A percentile compares a stretch with the other conserved stretches of the same genome.
phyloP scores from a whole-genome alignment of 2,888 invertebrate species.

The Pristionchus japonicus region DNA sequence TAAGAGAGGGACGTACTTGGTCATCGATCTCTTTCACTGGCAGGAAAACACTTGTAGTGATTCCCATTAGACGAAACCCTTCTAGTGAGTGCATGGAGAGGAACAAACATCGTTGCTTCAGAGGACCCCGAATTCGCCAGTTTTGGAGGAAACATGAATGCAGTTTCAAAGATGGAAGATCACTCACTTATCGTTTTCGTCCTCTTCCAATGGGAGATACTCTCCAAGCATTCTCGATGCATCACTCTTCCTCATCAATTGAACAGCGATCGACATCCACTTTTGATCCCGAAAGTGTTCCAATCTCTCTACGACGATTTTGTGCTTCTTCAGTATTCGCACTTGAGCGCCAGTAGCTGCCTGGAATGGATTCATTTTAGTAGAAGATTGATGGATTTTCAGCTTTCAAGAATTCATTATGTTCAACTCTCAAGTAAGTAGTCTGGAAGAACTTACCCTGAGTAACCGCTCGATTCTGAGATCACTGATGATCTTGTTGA shows the following conservation, averaged over 20 bases:
- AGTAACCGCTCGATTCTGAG: background rate
- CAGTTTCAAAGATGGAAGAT: background rate
- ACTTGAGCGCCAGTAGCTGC: background rate
- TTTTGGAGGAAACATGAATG: background rate
- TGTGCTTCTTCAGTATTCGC: background rate
- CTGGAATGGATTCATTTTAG: too few relatives aligned
- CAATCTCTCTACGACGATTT: too few relatives aligned
- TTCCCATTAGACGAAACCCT: background rate
- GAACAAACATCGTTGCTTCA: background rate
- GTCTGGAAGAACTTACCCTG: background rate
- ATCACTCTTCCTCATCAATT: conserved; percentile 22
- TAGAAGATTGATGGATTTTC: too few relatives aligned
- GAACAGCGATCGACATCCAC: background rate
- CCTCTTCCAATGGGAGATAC: conserved; percentile 26
- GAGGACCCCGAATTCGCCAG: background rate
- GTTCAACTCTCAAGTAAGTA: too few relatives aligned
- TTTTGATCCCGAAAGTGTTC: background rate
- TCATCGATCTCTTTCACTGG: background rate
- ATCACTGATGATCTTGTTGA: background rate
- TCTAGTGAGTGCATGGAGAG: background rate
- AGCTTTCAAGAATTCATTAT: too few relatives aligned
- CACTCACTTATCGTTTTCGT: conserved; percentile 2
- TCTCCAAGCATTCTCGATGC: background rate
- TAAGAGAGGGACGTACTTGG: background rate
- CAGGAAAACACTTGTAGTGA: too few relatives aligned